Percentiles rank a stretch among this genome's conserved stretches.
phyloP scores from a whole-genome alignment of 1,140 invertebrate genomes.

The Pseudomyrmex concolor region DNA sequence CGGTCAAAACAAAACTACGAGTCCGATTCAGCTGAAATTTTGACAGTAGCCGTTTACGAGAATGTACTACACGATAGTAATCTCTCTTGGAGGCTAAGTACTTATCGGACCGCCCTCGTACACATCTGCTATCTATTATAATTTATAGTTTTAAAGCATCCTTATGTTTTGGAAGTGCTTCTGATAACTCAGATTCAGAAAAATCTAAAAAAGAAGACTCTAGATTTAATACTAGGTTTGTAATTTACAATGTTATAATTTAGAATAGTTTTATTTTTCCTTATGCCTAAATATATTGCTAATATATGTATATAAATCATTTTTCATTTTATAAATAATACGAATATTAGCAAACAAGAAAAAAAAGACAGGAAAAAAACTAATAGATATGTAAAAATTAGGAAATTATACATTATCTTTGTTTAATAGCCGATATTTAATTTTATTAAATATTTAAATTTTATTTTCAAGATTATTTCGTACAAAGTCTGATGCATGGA shows the following conservation, averaged over 20 bases:
- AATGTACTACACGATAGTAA: no score
- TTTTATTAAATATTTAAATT: constrained; percentile 6
- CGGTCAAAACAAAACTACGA: no score
- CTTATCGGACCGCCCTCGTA: no score
- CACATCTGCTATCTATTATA: not conserved
- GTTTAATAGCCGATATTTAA: not conserved
- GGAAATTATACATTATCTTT: not conserved
- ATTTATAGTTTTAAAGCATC: constrained; percentile 1
- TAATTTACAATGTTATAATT: not conserved
- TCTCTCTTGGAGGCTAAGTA: no score
- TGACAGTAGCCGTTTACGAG: no score
- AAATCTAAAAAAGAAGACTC: not conserved
- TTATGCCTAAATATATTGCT: not conserved
- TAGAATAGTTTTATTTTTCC: not conserved
- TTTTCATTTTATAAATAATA: not conserved
- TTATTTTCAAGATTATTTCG: not conserved
- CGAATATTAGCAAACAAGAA: not conserved
- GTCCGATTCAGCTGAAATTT: no score
- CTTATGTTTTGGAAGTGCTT: not conserved
- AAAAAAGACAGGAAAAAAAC: not conserved
- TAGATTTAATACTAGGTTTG: not conserved
- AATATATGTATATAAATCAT: not conserved
- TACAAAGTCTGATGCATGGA: not conserved
- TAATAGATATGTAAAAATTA: constrained; percentile 7
- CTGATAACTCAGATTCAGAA: not conserved